A percentile compares a stretch with the other conserved stretches of the same genome.
phyloP scores from a whole-genome alignment of 2,797 vertebrate genomes.

The Carapus acus region DNA sequence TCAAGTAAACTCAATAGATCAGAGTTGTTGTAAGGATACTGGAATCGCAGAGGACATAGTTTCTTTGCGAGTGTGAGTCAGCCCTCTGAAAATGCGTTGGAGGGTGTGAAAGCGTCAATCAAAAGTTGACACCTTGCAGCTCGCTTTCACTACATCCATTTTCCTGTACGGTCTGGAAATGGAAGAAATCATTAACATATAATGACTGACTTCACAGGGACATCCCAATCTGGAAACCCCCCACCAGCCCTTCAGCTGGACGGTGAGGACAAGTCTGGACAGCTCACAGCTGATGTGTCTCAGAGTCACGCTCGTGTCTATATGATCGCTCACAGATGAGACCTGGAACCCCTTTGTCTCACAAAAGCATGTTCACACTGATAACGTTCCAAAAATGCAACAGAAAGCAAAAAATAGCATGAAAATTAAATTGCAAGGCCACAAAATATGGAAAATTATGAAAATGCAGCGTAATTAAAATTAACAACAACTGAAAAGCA shows the following conservation, averaged over 20 bases:
- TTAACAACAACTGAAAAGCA: conserved; percentile 55
- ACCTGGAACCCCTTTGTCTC: background rate
- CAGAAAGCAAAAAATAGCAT: background rate
- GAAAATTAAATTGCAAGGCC: background rate
- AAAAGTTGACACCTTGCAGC: background rate
- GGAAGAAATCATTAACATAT: too few species aligned
- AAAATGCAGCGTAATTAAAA: conserved; percentile 5
- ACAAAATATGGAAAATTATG: conserved; percentile 17
- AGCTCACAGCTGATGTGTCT: background rate
- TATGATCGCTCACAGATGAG: background rate
- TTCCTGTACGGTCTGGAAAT: too few species aligned
- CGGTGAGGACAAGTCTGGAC: background rate
- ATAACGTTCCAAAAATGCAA: background rate
- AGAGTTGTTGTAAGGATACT: background rate
- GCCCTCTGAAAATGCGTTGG: background rate
- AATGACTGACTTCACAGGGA: background rate
- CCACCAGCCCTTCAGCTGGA: background rate
- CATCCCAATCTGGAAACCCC: background rate
- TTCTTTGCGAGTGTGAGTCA: background rate
- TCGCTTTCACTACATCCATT: background rate
- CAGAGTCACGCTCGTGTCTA: too few species aligned
- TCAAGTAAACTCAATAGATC: background rate
- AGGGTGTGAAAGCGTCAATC: background rate
- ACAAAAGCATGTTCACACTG: background rate
- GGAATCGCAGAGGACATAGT: background rate